These are phyloP conservation scores for Oikopleura vanhoeffeni DNA, from an alignment of 23 tunicate species.

Conservation along the genomic window DNA sequence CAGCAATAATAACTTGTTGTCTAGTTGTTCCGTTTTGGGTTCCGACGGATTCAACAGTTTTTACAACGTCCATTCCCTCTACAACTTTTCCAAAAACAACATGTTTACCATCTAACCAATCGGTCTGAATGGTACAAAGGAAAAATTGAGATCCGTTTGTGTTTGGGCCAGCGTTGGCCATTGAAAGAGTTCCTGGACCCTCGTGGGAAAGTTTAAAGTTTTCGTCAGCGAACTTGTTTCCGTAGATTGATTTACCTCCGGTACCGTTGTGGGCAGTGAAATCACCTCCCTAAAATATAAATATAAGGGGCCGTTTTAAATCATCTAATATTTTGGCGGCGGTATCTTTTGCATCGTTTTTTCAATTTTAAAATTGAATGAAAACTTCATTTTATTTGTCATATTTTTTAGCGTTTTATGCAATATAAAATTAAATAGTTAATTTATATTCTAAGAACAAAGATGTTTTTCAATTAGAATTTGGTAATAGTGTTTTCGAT, in stretches of 20 bases:
- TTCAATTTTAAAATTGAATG: background rate
- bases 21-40: slow-evolving; percentile 32
- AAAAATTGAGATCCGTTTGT: background rate
- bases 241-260: too few species aligned
- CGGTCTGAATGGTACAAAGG: background rate
- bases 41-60: slow-evolving; percentile 39
- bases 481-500: too few species aligned
- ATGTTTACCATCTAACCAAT: slow-evolving; percentile 12
- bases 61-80: slow-evolving; percentile 65
- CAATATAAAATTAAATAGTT: background rate
- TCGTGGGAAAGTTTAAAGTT: background rate
- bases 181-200: background rate
- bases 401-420: background rate
- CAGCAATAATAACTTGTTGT: slow-evolving; percentile 24
- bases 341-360: too few species aligned
- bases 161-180: background rate
- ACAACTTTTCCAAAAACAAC: slow-evolving; percentile 56
- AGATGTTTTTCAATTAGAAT: background rate
- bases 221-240: background rate
- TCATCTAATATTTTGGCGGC: too few species aligned
- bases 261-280: background rate
- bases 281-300: background rate
- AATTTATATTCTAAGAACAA: background rate
- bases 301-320: too few species aligned
- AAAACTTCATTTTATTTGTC: too few species aligned